phyloP scores from a whole-genome alignment of 1,140 invertebrate genomes.

The Zaprionus africanus region DNA sequence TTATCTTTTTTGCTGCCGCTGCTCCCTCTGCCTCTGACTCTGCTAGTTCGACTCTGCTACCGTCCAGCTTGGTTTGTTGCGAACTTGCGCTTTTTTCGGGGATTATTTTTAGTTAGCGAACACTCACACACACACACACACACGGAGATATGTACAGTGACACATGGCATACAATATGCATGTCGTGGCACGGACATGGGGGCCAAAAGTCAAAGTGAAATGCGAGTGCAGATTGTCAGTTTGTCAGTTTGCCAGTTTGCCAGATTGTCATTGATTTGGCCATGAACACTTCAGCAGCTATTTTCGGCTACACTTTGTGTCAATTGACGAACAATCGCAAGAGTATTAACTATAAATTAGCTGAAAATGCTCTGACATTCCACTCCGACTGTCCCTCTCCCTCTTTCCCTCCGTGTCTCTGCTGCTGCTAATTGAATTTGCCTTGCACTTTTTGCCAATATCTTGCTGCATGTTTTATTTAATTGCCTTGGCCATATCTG shows the following conservation, averaged over 20 bases:
- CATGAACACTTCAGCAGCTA: slow-evolving; percentile 51
- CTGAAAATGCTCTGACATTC: neutral
- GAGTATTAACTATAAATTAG: neutral
- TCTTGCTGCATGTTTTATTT: slow-evolving; percentile 1
- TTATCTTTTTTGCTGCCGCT: slow-evolving; percentile 45
- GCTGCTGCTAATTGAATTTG: neutral
- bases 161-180: slow-evolving; percentile 35
- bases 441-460: slow-evolving; percentile 5
- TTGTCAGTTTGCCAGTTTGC: slow-evolving; percentile 55
- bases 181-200: slow-evolving; percentile 27
- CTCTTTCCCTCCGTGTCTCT: neutral
- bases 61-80: slow-evolving; percentile 31
- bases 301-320: slow-evolving; percentile 38
- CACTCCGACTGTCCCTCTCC: neutral
- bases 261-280: slow-evolving; percentile 64
- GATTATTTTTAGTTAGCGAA: slow-evolving; percentile 53
- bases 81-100: slow-evolving; percentile 21
- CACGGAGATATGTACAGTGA: slow-evolving; percentile 1
- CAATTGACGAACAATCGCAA: slow-evolving; percentile 69
- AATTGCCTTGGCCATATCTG: neutral
- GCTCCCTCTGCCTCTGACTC: neutral
- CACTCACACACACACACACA: neutral
- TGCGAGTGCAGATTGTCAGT: slow-evolving; percentile 55
- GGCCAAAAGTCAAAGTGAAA: slow-evolving; percentile 69
- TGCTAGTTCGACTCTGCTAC: slow-evolving; percentile 11